Conservation (phyloP, 2,797 vertebrate species). For the Xerus rutilus region DNA sequence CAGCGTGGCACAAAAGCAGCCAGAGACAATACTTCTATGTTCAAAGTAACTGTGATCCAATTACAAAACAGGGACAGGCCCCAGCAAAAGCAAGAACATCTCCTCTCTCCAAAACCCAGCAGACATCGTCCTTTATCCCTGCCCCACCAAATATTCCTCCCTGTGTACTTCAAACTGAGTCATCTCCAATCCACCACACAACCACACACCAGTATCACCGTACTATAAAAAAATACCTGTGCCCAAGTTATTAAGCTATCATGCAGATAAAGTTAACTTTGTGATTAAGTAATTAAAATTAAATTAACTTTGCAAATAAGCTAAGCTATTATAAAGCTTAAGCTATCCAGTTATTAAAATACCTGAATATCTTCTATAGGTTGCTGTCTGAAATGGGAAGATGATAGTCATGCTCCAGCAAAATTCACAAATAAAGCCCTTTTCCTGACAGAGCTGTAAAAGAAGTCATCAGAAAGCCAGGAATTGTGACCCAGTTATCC, state of each 20-base stretch:
- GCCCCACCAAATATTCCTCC: neutral
- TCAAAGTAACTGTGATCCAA: neutral
- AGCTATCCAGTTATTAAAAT: constrained; percentile 29
- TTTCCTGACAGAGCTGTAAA: constrained; percentile 92
- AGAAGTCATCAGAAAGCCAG: neutral
- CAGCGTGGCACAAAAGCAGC: neutral
- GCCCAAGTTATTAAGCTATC: neutral
- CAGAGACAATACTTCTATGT: neutral
- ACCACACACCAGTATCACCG: neutral
- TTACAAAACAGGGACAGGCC: neutral
- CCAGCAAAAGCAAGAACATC: neutral
- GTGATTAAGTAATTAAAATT: neutral
- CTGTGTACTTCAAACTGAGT: too few relatives aligned
- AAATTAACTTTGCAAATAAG: neutral
- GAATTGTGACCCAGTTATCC: too few relatives aligned
- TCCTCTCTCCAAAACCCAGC: neutral
- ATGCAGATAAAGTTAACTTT: neutral
- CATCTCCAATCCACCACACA: neutral
- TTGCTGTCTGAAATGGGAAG: constrained; percentile 92
- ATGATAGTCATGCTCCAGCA: constrained; percentile 90
- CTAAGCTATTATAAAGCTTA: neutral
- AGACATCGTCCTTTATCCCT: neutral
- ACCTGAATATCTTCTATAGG: constrained; percentile 92
- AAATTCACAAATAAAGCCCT: constrained; percentile 95
- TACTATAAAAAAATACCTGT: neutral